Conservation (phyloP, 2,888 invertebrate species). For the Odontocerum albicorne region DNA sequence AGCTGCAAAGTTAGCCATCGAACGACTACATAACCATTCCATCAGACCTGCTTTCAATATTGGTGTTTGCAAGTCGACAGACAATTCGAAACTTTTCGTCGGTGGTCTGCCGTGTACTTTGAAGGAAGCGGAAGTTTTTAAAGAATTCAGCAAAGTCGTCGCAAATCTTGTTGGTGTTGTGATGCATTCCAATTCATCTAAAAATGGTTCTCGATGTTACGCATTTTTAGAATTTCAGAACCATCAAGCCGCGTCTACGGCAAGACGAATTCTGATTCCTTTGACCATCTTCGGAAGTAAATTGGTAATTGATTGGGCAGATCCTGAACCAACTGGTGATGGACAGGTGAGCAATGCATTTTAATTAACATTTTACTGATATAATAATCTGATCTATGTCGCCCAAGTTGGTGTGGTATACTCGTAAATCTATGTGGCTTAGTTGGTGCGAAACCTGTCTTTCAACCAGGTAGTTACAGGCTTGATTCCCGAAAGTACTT, state of each 20-base stretch:
- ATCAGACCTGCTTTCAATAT: constrained; percentile 66
- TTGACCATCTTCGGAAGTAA: constrained; percentile 67
- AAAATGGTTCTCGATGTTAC: constrained; percentile 70
- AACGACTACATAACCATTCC: constrained; percentile 66
- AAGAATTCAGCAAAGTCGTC: constrained; percentile 62
- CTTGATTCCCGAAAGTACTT: no score
- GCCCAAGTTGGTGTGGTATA: no score
- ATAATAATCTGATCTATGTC: no score
- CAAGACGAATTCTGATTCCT: constrained; percentile 64
- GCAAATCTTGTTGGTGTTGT: constrained; percentile 74
- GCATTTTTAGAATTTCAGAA: constrained; percentile 81
- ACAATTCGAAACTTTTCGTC: constrained; percentile 80
- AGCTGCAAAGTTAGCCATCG: constrained; percentile 68
- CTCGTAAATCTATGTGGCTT: no score
- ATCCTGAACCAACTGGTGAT: constrained; percentile 40
- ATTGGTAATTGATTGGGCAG: constrained; percentile 85
- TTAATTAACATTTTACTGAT: no score
- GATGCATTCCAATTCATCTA: constrained; percentile 43
- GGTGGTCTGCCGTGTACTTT: constrained; percentile 73
- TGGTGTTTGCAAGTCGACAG: constrained; percentile 77
- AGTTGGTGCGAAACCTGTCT: no score
- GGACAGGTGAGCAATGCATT: no score
- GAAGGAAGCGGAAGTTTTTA: constrained; percentile 62
- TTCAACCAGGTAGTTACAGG: no score
- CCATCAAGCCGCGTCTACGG: constrained; percentile 75